Evolutionary conservation across 2,113 vertebrate species (phyloP), one percentile per base, ranked within the genome.

Genomic region (Chelonoidis abingdonii): DNA sequence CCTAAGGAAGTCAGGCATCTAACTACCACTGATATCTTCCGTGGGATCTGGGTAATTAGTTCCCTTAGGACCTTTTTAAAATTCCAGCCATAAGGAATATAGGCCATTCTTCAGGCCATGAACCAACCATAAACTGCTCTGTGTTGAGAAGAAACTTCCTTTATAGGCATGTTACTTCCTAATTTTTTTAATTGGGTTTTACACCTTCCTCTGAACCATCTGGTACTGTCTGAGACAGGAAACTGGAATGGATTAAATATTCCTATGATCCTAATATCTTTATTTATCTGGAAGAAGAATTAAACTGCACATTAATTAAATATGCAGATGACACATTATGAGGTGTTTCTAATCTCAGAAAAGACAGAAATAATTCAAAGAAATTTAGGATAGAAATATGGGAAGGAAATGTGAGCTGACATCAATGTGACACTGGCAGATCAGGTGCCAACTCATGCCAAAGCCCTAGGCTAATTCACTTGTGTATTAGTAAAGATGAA

Each of bases 41-140:
- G 0, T 27, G 38, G 65, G 29, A 83, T 4, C 13, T 38, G 11
- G 9, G 47, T 82, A 62, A 3, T 24, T 50, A 93, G 76, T 35
- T 56, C 25, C 41, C 86, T 5, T 22, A 88, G 25, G 35, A 54
- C 24, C 2, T 38, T 83, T 91, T 87, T 72, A 50, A 29, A 89
- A 86, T 10, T 88, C 88, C 35, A 57, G 3, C 44, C 80, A 47
- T 13, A 90, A 84, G 3, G 24, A 75, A 76, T 57, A 83, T 9
- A 72, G 81, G 50, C 47, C 22, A 31, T 54, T 24, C 35, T 44
- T 79, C 19, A 76, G 80, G 76, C 83, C 17, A 62, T 1, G 5
- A 35, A n/a, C 17, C 9, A 92, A 14, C 16, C 2, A 0, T 21
- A 57, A 78, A 56, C 1, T 24, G 6, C 12, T 31, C 17, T 19